A percentile compares a stretch with the other conserved stretches of the same genome.
phyloP scores from a whole-genome alignment of 2,113 vertebrate species.

The Entelurus aequoreus region DNA sequence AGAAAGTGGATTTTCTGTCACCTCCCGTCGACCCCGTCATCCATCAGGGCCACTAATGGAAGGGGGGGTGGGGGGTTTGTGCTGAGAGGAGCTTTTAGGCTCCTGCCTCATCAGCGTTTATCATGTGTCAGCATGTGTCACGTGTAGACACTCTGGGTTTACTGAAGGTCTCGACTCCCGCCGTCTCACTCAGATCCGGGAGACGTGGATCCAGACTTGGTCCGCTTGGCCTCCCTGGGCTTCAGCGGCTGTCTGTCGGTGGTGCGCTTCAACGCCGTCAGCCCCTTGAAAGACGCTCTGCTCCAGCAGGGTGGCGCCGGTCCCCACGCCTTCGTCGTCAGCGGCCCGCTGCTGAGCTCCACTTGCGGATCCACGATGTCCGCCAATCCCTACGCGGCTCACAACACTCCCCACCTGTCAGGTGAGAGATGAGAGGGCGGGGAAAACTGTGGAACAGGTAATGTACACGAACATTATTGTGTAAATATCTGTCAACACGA shows the following conservation, averaged over 20 bases:
- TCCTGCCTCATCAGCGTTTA: not conserved
- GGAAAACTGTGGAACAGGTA: too few relatives aligned
- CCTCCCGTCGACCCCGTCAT: conserved; percentile 22
- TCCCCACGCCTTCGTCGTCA: conserved; percentile 59
- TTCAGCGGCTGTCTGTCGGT: conserved; percentile 88
- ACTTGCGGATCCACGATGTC: conserved; percentile 74
- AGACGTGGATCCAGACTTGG: conserved; percentile 77
- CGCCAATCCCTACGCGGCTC: conserved; percentile 74
- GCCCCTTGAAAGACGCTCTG: conserved; percentile 84
- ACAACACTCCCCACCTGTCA: conserved; percentile 84
- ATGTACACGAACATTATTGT: too few relatives aligned
- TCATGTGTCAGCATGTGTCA: not conserved
- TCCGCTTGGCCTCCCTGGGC: conserved; percentile 77
- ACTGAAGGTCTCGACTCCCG: not conserved
- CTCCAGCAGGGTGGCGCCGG: conserved; percentile 69
- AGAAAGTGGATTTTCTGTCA: conserved; percentile 43
- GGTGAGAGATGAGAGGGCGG: conserved; percentile 26
- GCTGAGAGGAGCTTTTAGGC: conserved; percentile 18
- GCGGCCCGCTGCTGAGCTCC: conserved; percentile 78
- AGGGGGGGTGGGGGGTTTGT: conserved; percentile 7
- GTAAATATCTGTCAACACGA: too few relatives aligned
- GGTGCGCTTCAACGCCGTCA: conserved; percentile 82
- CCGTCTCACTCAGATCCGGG: conserved; percentile 34
- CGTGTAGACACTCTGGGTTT: not conserved
- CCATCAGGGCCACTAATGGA: conserved; percentile 54